These are phyloP conservation scores for Pogonomyrmex barbatus DNA, from an alignment of 1,140 invertebrate genomes.

Conservation along the genomic window DNA sequence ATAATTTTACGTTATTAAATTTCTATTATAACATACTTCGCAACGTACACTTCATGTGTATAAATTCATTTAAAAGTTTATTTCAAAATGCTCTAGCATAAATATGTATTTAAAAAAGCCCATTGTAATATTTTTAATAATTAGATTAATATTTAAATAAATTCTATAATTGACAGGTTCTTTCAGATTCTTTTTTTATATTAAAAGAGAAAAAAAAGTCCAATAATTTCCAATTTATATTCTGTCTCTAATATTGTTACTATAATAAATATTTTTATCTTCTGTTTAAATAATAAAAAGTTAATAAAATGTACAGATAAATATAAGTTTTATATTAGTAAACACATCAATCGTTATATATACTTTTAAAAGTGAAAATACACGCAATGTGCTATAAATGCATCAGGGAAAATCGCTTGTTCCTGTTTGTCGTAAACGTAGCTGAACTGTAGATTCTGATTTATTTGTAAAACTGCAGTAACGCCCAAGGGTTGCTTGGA, in stretches of 20 bases:
- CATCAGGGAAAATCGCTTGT: not conserved
- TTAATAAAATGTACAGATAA: not conserved
- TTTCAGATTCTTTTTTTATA: not conserved
- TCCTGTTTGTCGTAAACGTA: conserved; percentile 6
- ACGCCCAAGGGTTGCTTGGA: conserved; percentile 39
- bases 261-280: not conserved
- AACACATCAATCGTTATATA: not conserved
- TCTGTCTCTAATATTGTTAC: not conserved
- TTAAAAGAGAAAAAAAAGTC: not conserved
- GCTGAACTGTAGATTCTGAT: conserved; percentile 36
- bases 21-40: no score
- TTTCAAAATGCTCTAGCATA: not conserved
- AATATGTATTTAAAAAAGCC: not conserved
- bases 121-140: not conserved
- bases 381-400: no score
- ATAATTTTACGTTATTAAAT: conserved; percentile 1
- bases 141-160: not conserved
- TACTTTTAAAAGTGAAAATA: not conserved
- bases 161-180: not conserved
- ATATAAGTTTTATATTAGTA: not conserved
- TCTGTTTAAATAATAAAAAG: not conserved
- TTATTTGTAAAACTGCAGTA: conserved; percentile 35
- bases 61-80: not conserved
- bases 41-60: not conserved
- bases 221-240: not conserved